Conservation (phyloP, 2,797 vertebrate species). For the Galagoides demidoff region DNA sequence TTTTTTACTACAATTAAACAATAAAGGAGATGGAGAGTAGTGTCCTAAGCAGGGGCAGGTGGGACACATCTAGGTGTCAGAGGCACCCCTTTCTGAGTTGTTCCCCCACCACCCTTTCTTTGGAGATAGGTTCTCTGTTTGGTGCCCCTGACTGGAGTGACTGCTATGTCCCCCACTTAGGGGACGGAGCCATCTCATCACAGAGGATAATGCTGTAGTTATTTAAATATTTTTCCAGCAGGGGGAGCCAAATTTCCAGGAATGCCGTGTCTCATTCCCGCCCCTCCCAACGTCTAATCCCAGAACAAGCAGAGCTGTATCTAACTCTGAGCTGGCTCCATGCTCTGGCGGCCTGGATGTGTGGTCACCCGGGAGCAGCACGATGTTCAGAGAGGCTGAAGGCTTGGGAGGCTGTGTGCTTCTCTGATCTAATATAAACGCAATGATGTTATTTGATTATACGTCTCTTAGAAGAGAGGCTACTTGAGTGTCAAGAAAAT, state of each 20-base stretch:
- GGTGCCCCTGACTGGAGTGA: neutral
- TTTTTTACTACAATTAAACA: neutral
- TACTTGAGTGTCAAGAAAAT: neutral
- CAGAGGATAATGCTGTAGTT: neutral
- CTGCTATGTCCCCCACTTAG: accelerated
- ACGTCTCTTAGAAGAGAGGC: neutral
- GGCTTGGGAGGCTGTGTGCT: neutral
- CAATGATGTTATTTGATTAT: neutral
- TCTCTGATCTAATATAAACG: neutral
- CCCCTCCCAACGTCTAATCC: neutral
- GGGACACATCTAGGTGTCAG: neutral
- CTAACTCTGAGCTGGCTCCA: neutral
- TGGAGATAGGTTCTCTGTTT: neutral
- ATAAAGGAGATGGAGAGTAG: neutral
- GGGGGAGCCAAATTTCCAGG: neutral
- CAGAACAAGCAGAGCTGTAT: neutral
- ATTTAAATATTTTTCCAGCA: neutral
- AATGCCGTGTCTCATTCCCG: neutral
- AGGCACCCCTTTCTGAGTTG: neutral
- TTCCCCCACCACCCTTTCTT: neutral
- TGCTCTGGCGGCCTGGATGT: neutral
- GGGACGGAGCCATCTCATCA: neutral
- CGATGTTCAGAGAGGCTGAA: neutral
- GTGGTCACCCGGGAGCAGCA: neutral
- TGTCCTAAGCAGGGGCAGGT: no score